Evolutionary conservation across 2,797 vertebrate species (phyloP).

Genomic region (Lates japonicus): DNA sequence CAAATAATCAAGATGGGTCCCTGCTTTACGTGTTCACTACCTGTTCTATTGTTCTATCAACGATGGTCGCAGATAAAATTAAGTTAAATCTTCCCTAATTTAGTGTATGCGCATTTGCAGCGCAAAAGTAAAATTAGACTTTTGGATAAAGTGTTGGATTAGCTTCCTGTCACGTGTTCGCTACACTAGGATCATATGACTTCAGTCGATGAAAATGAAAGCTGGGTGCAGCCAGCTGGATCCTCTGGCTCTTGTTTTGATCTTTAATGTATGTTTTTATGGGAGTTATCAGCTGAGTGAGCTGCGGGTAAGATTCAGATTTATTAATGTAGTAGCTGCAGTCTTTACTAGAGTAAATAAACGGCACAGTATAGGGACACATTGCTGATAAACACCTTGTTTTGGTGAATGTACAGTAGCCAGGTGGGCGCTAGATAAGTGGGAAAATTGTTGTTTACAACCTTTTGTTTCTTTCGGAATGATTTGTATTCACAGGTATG

Average conservation of each 20-base stretch:
- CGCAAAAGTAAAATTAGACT: slow-evolving; percentile 39
- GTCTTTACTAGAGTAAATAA: neutral
- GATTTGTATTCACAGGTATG: slow-evolving; percentile 81
- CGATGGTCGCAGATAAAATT: neutral
- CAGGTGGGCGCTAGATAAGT: neutral
- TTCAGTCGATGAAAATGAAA: slow-evolving; percentile 79
- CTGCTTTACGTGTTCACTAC: neutral
- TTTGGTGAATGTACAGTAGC: slow-evolving; percentile 16
- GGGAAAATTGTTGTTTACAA: slow-evolving; percentile 19
- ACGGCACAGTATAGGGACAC: neutral
- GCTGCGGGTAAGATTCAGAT: slow-evolving; percentile 71
- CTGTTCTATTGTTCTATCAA: neutral
- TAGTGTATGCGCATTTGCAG: slow-evolving; percentile 54
- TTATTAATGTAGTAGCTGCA: neutral
- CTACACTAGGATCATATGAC: slow-evolving; percentile 75
- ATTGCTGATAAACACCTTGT: neutral
- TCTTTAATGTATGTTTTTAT: slow-evolving; percentile 64
- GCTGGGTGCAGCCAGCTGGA: slow-evolving; percentile 56
- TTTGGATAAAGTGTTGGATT: neutral
- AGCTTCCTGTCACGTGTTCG: slow-evolving; percentile 71
- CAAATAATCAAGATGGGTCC: neutral
- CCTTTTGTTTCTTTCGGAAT: neutral
- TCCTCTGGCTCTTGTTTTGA: slow-evolving; percentile 58
- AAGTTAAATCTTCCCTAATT: neutral
- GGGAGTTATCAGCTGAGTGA: slow-evolving; percentile 50